Conservation (phyloP, 2,113 vertebrate genomes). For the Brachirus orientalis region DNA sequence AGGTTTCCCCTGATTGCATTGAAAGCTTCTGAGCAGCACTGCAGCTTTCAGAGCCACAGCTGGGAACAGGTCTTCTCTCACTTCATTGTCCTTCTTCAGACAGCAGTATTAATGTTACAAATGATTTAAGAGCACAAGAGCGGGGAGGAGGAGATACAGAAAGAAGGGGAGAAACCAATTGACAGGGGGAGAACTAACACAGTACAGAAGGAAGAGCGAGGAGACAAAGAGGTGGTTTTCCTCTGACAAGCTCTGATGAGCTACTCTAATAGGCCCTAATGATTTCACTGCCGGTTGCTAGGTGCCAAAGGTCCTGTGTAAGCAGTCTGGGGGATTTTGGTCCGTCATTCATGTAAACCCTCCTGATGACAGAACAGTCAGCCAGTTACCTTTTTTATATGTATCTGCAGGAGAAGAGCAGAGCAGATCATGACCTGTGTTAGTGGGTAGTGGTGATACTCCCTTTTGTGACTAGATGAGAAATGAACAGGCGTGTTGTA, state of each 20-base stretch:
- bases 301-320: conserved; percentile 60
- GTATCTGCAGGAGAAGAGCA: conserved; percentile 88
- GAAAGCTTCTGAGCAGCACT: conserved; percentile 55
- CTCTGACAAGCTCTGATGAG: conserved; percentile 53
- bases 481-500: not conserved
- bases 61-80: conserved; percentile 32
- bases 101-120: conserved; percentile 92
- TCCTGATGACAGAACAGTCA: conserved; percentile 68
- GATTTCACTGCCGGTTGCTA: conserved; percentile 69
- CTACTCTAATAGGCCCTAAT: conserved; percentile 58
- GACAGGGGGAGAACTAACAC: conserved; percentile 45
- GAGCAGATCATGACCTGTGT: conserved; percentile 22
- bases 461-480: not conserved
- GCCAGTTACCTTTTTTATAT: conserved; percentile 93
- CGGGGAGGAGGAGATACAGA: conserved; percentile 63
- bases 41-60: too few relatives aligned
- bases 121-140: conserved; percentile 82
- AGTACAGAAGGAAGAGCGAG: conserved; percentile 22
- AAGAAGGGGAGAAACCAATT: conserved; percentile 15
- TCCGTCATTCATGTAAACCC: conserved; percentile 49
- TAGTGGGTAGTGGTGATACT: too few relatives aligned
- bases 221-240: conserved; percentile 48
- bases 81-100: conserved; percentile 63
- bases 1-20: conserved; percentile 42
- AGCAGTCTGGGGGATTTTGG: conserved; percentile 63